Conservation (phyloP, 1,140 invertebrate species). For the Proctacanthus coquilletti region DNA sequence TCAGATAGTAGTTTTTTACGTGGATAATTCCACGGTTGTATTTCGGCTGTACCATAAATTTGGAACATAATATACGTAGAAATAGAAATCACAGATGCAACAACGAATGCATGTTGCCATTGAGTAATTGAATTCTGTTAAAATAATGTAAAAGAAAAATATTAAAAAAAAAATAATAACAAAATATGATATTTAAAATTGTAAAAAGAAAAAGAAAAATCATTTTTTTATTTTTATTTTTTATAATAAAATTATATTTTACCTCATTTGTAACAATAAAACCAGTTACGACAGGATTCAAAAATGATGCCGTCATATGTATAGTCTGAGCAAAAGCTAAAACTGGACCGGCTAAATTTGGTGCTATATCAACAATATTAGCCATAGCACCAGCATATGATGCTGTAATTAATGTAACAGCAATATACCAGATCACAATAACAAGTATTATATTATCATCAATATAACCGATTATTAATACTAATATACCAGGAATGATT, state of each 20-base stretch:
- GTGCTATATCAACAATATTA: conserved; percentile 55
- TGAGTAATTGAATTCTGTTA: conserved; percentile 35
- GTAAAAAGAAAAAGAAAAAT: conserved; percentile 2
- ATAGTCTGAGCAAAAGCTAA: conserved; percentile 59
- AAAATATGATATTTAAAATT: conserved; percentile 2
- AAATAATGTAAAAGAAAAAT: too few species aligned
- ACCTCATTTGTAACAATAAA: conserved; percentile 35
- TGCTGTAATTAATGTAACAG: conserved; percentile 54
- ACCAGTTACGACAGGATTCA: conserved; percentile 47
- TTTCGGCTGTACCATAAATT: conserved; percentile 47
- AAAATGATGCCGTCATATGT: conserved; percentile 56
- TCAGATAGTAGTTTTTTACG: conserved; percentile 6
- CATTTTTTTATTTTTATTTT: too few species aligned
- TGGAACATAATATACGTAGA: conserved; percentile 53
- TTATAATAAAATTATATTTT: conserved; percentile 8
- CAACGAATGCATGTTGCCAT: conserved; percentile 57
- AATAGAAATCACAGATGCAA: conserved; percentile 44
- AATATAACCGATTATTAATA: conserved; percentile 47
- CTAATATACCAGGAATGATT: conserved; percentile 49
- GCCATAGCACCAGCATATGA: conserved; percentile 63
- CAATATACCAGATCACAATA: conserved; percentile 48
- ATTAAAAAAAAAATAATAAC: conserved; percentile 3
- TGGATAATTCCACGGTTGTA: conserved; percentile 44
- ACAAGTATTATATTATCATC: conserved; percentile 43
- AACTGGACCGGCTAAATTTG: conserved; percentile 54